Evolutionary conservation across 2,113 vertebrate genomes (phyloP).

Genomic region (Phalacrocorax pelagicus): DNA sequence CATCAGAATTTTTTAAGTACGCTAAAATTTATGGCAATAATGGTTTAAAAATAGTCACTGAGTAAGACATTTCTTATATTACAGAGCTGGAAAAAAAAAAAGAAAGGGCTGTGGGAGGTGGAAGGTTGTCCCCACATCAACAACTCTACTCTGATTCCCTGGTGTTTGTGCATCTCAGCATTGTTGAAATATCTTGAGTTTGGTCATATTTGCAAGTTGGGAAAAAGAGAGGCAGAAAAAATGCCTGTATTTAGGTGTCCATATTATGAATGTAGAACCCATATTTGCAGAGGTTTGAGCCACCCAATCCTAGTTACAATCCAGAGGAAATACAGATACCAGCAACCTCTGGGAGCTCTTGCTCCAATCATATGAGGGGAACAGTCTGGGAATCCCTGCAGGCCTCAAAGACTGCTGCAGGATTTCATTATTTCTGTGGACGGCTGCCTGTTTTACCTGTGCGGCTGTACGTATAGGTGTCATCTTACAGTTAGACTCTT

Average conservation of each 20-base stretch:
- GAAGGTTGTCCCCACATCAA: neutral
- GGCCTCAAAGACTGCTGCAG: neutral
- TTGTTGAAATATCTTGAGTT: neutral
- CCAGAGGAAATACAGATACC: neutral
- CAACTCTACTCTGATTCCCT: neutral
- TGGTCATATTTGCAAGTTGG: neutral
- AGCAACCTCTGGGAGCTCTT: neutral
- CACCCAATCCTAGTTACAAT: neutral
- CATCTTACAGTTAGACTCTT: neutral
- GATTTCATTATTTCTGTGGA: neutral
- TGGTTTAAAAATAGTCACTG: neutral
- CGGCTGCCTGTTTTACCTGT: neutral
- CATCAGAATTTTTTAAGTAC: neutral
- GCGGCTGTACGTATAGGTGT: neutral
- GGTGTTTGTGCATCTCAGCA: neutral
- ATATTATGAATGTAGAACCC: neutral
- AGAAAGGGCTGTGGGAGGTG: neutral
- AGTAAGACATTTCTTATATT: neutral
- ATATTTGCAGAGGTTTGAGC: neutral
- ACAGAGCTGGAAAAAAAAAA: neutral
- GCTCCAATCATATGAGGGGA: rapidly evolving
- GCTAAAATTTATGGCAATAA: neutral
- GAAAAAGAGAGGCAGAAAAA: neutral
- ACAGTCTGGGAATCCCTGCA: neutral
- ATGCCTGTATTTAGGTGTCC: neutral